Evolutionary conservation across 2,888 invertebrate species (phyloP).

Genomic region (Pseudoips prasinana): DNA sequence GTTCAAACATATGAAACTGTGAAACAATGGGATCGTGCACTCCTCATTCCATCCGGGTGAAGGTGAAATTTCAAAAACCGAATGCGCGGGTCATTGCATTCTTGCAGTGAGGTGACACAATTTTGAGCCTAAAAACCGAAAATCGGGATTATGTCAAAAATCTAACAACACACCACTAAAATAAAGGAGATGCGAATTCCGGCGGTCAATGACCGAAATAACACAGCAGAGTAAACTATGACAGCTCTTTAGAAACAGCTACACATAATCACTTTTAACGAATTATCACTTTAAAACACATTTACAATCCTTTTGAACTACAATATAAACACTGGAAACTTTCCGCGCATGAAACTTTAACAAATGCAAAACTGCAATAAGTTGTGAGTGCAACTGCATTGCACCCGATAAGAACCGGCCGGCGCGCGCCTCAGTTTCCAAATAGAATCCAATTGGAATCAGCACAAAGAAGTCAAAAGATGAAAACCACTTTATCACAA

Average conservation of each 20-base stretch:
- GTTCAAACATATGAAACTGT: conserved; percentile 80
- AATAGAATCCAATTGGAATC: conserved; percentile 74
- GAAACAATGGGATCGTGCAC: conserved; percentile 80
- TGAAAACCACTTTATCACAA: conserved; percentile 65
- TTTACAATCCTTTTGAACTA: conserved; percentile 54
- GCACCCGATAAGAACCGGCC: conserved; percentile 82
- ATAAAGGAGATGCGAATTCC: conserved; percentile 74
- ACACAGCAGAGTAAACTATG: conserved; percentile 73
- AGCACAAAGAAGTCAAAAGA: conserved; percentile 52
- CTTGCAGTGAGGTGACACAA: conserved; percentile 72
- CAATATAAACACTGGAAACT: conserved; percentile 70
- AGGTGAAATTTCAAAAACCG: conserved; percentile 75
- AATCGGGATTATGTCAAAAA: conserved; percentile 64
- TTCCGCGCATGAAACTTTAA: conserved; percentile 77
- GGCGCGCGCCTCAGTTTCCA: conserved; percentile 77
- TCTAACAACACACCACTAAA: conserved; percentile 61
- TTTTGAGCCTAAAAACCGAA: conserved; percentile 67
- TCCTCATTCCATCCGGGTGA: conserved; percentile 80
- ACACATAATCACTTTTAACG: conserved; percentile 65
- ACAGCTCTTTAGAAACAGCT: conserved; percentile 65
- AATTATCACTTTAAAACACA: conserved; percentile 71
- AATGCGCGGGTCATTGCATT: conserved; percentile 73
- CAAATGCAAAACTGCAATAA: conserved; percentile 81
- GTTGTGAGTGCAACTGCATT: conserved; percentile 82
- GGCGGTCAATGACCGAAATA: conserved; percentile 82